phyloP scores from a whole-genome alignment of 2,888 invertebrate genomes.

The Sminthurinus aureus region DNA sequence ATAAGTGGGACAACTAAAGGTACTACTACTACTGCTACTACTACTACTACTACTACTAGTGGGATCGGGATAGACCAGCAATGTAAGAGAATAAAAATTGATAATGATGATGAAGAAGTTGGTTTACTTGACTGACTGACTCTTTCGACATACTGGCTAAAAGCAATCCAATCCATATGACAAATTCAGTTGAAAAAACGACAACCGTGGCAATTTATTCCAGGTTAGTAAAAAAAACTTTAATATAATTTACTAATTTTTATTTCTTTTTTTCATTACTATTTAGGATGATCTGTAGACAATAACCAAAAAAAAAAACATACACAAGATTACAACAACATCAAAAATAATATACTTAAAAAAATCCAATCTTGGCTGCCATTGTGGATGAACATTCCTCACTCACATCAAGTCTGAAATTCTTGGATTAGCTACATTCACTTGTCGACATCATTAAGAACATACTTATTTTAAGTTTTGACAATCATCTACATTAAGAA shows the following conservation, averaged over 20 bases:
- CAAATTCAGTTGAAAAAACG: neutral
- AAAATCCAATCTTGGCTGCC: conserved; percentile 29
- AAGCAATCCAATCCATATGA: neutral
- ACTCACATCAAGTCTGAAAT: conserved; percentile 19
- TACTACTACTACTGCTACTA: conserved; percentile 40
- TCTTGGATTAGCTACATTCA: conserved; percentile 7
- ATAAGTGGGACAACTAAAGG: conserved; percentile 14
- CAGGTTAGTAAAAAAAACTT: conserved; percentile 24
- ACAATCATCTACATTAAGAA: neutral
- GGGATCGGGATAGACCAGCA: conserved; percentile 50
- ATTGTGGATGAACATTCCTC: conserved; percentile 18
- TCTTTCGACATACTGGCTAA: conserved; percentile 11
- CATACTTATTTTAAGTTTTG: neutral
- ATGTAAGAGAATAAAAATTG: conserved; percentile 60
- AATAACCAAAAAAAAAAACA: conserved; percentile 11
- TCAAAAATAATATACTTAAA: neutral
- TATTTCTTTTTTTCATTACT: conserved; percentile 29
- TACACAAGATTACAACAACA: conserved; percentile 26
- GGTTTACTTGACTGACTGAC: conserved; percentile 34
- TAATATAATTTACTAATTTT: conserved; percentile 22
- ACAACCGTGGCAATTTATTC: conserved; percentile 20
- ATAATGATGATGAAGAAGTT: conserved; percentile 44
- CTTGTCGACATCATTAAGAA: neutral
- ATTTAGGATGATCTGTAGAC: conserved; percentile 35
- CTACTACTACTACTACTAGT: conserved; percentile 33